These are phyloP conservation scores for Ciconia nigra DNA, from an alignment of 2,797 vertebrate species.

Conservation along the genomic window DNA sequence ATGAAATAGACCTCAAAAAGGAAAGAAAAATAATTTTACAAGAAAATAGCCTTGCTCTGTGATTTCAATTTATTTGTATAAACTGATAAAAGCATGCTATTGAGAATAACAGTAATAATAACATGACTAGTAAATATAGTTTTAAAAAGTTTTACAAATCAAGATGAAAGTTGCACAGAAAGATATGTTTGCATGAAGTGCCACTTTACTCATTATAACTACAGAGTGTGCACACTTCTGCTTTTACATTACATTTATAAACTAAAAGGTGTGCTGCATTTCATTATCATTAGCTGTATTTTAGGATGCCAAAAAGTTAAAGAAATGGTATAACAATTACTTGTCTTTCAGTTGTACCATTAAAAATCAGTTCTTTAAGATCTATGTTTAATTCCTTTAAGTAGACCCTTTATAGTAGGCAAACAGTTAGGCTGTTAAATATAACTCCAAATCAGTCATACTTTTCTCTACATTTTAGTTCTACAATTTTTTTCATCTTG, in stretches of 20 bases:
- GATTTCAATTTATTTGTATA: background rate
- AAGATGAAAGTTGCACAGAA: background rate
- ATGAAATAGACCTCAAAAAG: background rate
- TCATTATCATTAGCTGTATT: background rate
- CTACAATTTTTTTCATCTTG: background rate
- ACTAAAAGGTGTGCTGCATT: background rate
- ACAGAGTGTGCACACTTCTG: background rate
- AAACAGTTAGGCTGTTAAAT: background rate
- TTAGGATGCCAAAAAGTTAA: background rate
- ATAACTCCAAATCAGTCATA: background rate
- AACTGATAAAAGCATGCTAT: background rate
- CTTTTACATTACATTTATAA: background rate
- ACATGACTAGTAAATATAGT: background rate
- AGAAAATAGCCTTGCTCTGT: background rate
- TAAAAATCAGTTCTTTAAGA: constrained; percentile 3
- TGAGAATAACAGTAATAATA: background rate
- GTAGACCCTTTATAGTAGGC: background rate
- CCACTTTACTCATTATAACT: background rate
- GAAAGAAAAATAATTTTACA: background rate
- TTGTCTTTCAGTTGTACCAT: background rate
- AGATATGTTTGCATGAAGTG: background rate
- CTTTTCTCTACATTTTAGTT: background rate
- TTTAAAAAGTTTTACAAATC: background rate
- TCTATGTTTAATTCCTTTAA: constrained; percentile 27
- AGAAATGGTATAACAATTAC: background rate